Conservation (phyloP, 2,113 vertebrate species). For the Melanerpes formicivorus region DNA sequence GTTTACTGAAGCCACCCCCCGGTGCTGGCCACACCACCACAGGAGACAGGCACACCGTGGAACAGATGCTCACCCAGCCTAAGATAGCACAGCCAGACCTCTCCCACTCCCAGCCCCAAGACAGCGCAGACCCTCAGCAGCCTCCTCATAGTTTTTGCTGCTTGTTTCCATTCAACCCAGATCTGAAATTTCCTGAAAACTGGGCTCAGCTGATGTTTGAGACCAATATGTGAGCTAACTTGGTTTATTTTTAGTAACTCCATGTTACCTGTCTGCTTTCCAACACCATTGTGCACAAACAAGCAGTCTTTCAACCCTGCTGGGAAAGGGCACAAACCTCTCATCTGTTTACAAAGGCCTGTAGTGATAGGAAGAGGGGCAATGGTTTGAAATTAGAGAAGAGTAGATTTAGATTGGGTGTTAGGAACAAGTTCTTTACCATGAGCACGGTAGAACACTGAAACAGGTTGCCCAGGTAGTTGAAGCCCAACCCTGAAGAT, state of each 20-base stretch:
- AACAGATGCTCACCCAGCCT: background rate
- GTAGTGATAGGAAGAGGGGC: no score
- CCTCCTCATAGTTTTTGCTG: background rate
- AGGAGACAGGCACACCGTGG: accelerated
- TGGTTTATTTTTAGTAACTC: background rate
- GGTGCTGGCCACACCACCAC: accelerated
- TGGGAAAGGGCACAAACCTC: background rate
- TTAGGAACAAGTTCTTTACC: no score
- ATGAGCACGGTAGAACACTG: no score
- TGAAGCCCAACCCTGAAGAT: no score
- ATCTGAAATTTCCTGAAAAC: background rate
- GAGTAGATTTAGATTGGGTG: no score
- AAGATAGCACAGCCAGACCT: accelerated
- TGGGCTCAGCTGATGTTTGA: background rate
- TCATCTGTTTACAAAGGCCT: no score
- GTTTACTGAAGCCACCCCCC: background rate
- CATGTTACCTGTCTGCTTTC: background rate
- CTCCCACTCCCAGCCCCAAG: background rate
- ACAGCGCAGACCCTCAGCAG: background rate
- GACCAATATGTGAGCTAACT: background rate
- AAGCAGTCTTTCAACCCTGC: background rate
- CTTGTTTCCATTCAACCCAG: background rate
- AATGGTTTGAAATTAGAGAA: no score
- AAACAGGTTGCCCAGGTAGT: no score
- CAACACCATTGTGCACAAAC: accelerated